Base-by-base conservation (phyloP, 2,888 invertebrate genomes). In the Xanthia togata region DNA sequence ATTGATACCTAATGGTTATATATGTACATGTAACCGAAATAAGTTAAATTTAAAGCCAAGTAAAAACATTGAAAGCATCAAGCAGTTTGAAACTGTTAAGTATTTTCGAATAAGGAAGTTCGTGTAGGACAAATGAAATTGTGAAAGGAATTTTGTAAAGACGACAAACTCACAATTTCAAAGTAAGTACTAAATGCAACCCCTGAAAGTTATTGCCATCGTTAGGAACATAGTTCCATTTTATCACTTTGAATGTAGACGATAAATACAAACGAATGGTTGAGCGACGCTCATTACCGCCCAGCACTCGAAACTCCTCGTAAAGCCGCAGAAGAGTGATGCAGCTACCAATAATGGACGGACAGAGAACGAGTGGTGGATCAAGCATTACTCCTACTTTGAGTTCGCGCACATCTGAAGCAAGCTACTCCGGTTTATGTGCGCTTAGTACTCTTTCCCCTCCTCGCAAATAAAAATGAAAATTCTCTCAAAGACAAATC, bases 331-430 rank as follows among this genome's bases (percentile, higher is more conserved):
- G 85, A 88, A 89, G 85, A 87, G 87, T 89, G 85, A 84, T 89
- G 85, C 84, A 76, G 75, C 84, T 81, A 83, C 81, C 76, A 87
- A 82, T 83, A 87, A 87, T 88, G 89, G 83, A 82, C 71, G 63
- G 84, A 82, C 87, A 84, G 79, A 79, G 84, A 89, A 89, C 79
- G 87, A 89, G 87, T 86, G 83, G 85, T 79, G 89, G 90, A 92
- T 92, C 89, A 90, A 89, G 88, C 78, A 85, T 87, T 88, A 88
- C 86, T 84, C 85, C 86, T 86, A 86, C 86, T 90, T 87, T 89
- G 81, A 90, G 88, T 88, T 83, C 79, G 69, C 83, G 85, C 70
- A 86, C 76, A 87, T 88, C 87, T 88, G 78, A 81, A 88, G 63
- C 82, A 81, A 88, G 73, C 70, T 70, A 50, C 72, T 81, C 82